phyloP scores from a whole-genome alignment of 1,140 invertebrate species.

The Drosophila ananassae region DNA sequence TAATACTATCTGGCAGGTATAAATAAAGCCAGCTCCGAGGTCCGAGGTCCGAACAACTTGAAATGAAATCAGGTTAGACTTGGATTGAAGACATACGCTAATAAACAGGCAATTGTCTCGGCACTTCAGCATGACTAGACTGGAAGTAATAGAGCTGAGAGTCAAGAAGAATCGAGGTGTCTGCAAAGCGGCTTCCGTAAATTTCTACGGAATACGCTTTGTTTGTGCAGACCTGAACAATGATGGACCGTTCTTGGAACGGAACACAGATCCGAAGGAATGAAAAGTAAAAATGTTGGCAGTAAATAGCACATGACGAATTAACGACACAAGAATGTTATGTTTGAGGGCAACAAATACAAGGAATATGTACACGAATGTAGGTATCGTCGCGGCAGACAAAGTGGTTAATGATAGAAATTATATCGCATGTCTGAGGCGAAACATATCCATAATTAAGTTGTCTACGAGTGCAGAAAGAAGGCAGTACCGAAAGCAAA shows the following conservation, averaged over 20 bases:
- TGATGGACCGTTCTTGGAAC: conserved; percentile 70
- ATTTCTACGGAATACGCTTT: conserved; percentile 39
- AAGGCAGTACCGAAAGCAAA: conserved; percentile 7
- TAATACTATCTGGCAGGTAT: conserved; percentile 34
- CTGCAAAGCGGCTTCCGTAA: conserved; percentile 59
- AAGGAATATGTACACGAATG: conserved; percentile 4
- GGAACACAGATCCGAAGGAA: conserved; percentile 47
- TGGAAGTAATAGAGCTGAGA: conserved; percentile 30
- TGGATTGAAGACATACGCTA: conserved; percentile 67
- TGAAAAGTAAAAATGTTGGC: conserved; percentile 67
- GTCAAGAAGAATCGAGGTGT: conserved; percentile 7
- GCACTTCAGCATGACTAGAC: conserved; percentile 52
- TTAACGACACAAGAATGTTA: conserved; percentile 62
- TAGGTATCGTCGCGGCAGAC: conserved; percentile 34
- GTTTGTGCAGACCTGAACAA: conserved; percentile 43
- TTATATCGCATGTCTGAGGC: conserved; percentile 64
- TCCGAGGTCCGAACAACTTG: conserved; percentile 8
- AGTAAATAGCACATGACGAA: conserved; percentile 76
- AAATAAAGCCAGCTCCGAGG: conserved; percentile 7
- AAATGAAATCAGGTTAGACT: conserved; percentile 69
- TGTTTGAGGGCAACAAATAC: conserved; percentile 18
- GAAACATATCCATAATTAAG: conserved; percentile 66
- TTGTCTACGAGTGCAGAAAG: conserved; percentile 73
- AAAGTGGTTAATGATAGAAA: conserved; percentile 66
- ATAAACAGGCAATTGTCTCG: conserved; percentile 65